Evolutionary conservation across 1,140 invertebrate genomes (phyloP), one percentile per base, ranked within the genome.

Genomic region (Calephelis virginiensis): DNA sequence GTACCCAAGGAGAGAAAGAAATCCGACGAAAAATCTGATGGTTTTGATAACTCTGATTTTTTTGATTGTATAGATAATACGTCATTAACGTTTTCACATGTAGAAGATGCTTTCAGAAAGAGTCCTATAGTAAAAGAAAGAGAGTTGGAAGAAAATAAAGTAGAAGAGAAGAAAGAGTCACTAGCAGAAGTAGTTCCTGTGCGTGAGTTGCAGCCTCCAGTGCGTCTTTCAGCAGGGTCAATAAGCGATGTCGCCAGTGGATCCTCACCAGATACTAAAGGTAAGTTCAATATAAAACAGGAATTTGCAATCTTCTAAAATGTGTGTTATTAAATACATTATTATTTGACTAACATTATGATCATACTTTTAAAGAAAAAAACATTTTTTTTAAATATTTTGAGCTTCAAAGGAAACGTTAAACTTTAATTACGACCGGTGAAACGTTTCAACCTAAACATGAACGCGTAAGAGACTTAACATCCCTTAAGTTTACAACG

Each of bases 261-360:
- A 9, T 93, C 93, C 66, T 94, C 93, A 0, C 93, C 93, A 5
- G 93, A 94, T 74, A 92, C 92, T 60, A 93, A 92, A 82, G 91
- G 91, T 83, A 83, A 66, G 49, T 40, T 45, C 11, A n/a, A 2
- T 8, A 53, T 14, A 8, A n/a, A 7, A 12, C 17, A 12, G 6
- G 12, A 3, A n/a, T 13, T 17, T 2, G 49, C 8, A 53, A 12
- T n/a, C n/a, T n/a, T n/a, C n/a, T n/a, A n/a, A n/a, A n/a, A n/a
- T n/a, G n/a, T n/a, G n/a, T 28, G 28, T 28, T 28, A 28, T 28
- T 28, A 28, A 28, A 28, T 28, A 28, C 0, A 28, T 28, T 28
- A 28, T 3, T 28, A 28, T 28, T 3, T 28, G 28, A 3, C 2
- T 4, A 28, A 28, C 1, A 28, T 28, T 28, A 28, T 4, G 28